These are phyloP conservation scores for Paratrypauchen microcephalus DNA, from an alignment of 2,797 vertebrate species.

Conservation along the genomic window DNA sequence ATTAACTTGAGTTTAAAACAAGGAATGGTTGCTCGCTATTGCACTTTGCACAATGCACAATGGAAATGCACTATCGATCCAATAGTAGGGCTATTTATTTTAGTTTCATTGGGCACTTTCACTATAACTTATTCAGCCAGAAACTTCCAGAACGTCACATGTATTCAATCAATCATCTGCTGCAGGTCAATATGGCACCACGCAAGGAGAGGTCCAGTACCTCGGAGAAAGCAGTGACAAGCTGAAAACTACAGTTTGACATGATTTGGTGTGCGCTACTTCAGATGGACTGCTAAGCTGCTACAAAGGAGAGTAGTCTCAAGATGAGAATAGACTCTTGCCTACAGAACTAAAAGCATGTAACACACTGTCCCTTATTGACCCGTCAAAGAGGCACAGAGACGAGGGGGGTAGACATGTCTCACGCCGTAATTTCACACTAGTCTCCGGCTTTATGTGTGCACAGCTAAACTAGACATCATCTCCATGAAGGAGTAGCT, in stretches of 20 bases:
- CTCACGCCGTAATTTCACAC: conserved; percentile 44
- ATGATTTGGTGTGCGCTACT: neutral
- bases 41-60: neutral
- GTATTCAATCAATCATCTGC: conserved; percentile 13
- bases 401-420: conserved; percentile 48
- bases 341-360: conserved; percentile 25
- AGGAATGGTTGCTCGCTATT: neutral
- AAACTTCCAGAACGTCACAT: conserved; percentile 56
- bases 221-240: neutral
- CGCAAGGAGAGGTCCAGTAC: neutral
- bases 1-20: conserved; percentile 22
- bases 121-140: conserved; percentile 24
- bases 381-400: conserved; percentile 56
- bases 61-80: neutral
- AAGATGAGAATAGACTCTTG: conserved; percentile 11
- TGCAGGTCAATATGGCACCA: neutral
- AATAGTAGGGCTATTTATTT: neutral
- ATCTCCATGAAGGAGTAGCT: conserved; percentile 30
- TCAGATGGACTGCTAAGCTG: conserved; percentile 13
- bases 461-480: conserved; percentile 35
- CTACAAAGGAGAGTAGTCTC: conserved; percentile 16
- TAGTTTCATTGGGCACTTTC: conserved; percentile 30
- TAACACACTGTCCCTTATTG: conserved; percentile 50
- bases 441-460: conserved; percentile 45
- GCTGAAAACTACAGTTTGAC: neutral